phyloP scores from a whole-genome alignment of 2,797 vertebrate species.

The Picus viridis region DNA sequence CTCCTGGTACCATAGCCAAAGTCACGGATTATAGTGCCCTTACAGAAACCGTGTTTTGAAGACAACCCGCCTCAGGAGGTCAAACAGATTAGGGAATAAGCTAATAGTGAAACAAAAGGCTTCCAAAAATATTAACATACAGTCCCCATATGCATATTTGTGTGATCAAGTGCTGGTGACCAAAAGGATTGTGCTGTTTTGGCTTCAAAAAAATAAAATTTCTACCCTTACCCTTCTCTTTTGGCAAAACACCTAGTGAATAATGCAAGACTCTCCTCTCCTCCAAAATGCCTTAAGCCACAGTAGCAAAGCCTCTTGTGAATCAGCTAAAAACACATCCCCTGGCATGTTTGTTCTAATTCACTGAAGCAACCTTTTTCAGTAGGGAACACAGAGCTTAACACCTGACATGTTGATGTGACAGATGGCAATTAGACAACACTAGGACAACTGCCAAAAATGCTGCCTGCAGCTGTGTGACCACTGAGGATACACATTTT shows the following conservation, averaged over 20 bases:
- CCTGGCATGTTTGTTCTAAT: background rate
- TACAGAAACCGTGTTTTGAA: background rate
- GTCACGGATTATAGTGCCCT: background rate
- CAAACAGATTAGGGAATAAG: background rate
- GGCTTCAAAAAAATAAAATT: background rate
- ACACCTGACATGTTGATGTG: background rate
- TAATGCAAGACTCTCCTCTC: background rate
- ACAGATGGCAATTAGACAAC: background rate
- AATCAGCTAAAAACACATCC: background rate
- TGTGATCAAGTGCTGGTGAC: background rate
- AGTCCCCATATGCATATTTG: background rate
- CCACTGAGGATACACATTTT: background rate
- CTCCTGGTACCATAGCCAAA: background rate
- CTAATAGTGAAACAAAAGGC: background rate
- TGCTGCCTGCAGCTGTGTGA: background rate
- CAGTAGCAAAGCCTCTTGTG: background rate
- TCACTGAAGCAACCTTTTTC: background rate
- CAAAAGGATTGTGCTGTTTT: background rate
- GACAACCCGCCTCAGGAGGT: background rate
- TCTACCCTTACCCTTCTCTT: background rate
- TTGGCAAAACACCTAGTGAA: background rate
- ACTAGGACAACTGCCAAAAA: slow-evolving; percentile 2
- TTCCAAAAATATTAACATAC: background rate
- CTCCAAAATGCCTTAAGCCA: background rate
- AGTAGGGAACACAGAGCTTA: background rate